Base-by-base conservation (phyloP, 1,140 invertebrate species). In the Hypothenemus hampei region DNA sequence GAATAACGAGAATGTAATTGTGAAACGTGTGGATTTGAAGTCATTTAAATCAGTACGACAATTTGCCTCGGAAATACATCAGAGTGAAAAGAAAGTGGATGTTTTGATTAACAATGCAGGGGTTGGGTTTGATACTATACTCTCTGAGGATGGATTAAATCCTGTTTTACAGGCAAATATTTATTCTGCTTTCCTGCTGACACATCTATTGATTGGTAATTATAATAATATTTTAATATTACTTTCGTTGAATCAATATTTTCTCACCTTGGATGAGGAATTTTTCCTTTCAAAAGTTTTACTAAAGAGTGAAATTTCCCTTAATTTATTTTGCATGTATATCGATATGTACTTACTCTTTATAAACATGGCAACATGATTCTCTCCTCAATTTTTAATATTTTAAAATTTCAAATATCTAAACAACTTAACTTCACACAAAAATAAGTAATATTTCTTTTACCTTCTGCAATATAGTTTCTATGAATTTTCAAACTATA, bases 111-210 rank as follows among this genome's bases (percentile, higher is more conserved):
- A 80, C 52, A 81, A 81, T 64, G 78, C 77, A 18, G 74, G 67
- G 6, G 71, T 70, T 5, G 3, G 71, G 65, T 20, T 69, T 69
- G 4, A 31, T 61, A 58, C 67, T 5, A 63, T 67, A 33, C 50
- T 61, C 21, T 82, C 81, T 5, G 76, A 75, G 26, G 82, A 85
- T 65, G 80, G 80, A 0, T 69, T 84, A 16, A 72, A 83, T 43
- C 67, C 68, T 15, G 73, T 76, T 13, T 78, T 81, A 71, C 80
- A 80, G 49, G 71, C 78, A 3, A 85, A 86, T 61, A 74, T 84
- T 65, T 77, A 81, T 59, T 80, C 81, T 18, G 81, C 78, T 10
- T 86, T 85, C 65, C 65, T 85, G 15, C 62, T 86, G 15, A 84
- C 83, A 2, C 71, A 81, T 58, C 68, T 86, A 1, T 61, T 85